These are phyloP conservation scores for Labrus mixtus DNA, from an alignment of 2,113 vertebrate genomes.

Conservation along the genomic window DNA sequence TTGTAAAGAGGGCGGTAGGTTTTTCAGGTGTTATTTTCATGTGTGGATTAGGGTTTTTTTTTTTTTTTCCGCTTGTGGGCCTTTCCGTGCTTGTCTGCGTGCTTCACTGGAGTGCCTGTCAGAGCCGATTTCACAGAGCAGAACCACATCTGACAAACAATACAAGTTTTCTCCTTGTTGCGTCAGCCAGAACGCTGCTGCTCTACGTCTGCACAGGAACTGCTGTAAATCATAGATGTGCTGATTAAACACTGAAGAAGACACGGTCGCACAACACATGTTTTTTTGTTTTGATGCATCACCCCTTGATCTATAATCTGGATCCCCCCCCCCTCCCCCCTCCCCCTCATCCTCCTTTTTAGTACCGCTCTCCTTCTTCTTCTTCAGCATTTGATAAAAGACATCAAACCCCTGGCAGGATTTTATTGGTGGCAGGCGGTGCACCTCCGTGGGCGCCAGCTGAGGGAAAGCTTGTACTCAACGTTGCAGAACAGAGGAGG, in stretches of 20 bases:
- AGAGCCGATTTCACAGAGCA: conserved; percentile 42
- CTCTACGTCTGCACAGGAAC: conserved; percentile 32
- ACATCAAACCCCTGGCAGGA: conserved; percentile 52
- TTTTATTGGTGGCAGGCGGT: conserved; percentile 55
- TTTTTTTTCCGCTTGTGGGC: conserved; percentile 15
- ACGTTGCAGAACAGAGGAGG: conserved; percentile 55
- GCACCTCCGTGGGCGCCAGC: conserved; percentile 48
- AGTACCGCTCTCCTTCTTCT: conserved; percentile 6
- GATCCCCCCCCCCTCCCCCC: conserved; percentile 21
- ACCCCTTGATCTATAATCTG: conserved; percentile 42
- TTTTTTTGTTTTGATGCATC: conserved; percentile 18
- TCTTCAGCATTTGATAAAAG: conserved; percentile 39
- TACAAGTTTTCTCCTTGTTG: conserved; percentile 62
- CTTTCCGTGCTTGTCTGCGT: conserved; percentile 13
- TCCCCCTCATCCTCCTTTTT: conserved; percentile 19
- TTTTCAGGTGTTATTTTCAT: conserved; percentile 56
- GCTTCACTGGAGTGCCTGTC: conserved; percentile 36
- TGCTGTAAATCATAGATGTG: background rate
- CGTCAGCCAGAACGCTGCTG: conserved; percentile 64
- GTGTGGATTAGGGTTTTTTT: background rate
- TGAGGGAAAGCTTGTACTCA: conserved; percentile 48
- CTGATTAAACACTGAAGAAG: conserved; percentile 17
- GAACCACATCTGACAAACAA: conserved; percentile 41
- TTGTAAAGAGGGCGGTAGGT: conserved; percentile 39
- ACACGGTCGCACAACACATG: conserved; percentile 1